Conservation (phyloP, 2,888 invertebrate species). For the Marasmarcha lunaedactyla region DNA sequence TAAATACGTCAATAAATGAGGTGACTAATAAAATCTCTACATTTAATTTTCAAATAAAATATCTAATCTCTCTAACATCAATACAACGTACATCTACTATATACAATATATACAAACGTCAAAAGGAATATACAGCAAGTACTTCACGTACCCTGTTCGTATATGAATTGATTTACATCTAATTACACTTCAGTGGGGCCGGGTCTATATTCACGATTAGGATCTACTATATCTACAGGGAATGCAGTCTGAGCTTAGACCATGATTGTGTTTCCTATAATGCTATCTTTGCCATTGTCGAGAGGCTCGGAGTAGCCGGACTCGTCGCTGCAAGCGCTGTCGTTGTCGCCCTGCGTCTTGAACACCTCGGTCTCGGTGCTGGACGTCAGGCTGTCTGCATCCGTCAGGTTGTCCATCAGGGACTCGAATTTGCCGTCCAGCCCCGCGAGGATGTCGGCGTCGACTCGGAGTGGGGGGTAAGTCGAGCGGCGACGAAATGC, state of each 20-base stretch:
- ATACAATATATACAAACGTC: conserved; percentile 50
- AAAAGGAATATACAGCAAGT: conserved; percentile 35
- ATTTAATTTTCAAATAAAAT: too few species aligned
- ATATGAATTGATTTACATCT: conserved; percentile 12
- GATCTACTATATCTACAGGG: conserved; percentile 1
- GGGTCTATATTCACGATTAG: neutral
- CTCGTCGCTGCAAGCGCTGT: conserved; percentile 90
- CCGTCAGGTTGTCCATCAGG: conserved; percentile 49
- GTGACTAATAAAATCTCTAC: neutral
- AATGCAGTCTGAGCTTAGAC: too few species aligned
- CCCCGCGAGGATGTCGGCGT: conserved; percentile 29
- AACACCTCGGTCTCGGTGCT: conserved; percentile 61
- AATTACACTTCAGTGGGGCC: neutral
- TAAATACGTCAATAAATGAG: too few species aligned
- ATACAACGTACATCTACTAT: neutral
- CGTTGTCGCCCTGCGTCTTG: conserved; percentile 71
- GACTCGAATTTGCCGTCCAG: conserved; percentile 53
- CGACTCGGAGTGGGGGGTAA: conserved; percentile 48
- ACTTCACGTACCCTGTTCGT: conserved; percentile 22
- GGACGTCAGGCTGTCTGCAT: conserved; percentile 46
- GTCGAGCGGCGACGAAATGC: conserved; percentile 51
- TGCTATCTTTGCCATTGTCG: conserved; percentile 61
- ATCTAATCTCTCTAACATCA: neutral
- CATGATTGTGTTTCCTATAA: conserved; percentile 63
- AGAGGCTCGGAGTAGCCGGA: conserved; percentile 89